These are phyloP conservation scores for Crocuta crocuta DNA, from an alignment of 2,113 vertebrate genomes.

Conservation along the genomic window DNA sequence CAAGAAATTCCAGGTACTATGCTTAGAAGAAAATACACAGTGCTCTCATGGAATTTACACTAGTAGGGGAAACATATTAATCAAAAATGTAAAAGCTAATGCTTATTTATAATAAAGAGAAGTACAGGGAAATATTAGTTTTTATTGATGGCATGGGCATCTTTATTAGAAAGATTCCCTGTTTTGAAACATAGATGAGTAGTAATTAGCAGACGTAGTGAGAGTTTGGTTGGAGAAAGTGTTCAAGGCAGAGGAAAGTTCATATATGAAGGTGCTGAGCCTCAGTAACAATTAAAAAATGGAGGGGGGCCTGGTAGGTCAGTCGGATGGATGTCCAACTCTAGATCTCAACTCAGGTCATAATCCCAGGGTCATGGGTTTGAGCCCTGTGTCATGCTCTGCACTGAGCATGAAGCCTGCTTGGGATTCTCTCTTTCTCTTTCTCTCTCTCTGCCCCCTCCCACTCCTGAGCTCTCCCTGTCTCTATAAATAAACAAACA, in stretches of 20 bases:
- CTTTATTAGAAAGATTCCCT: background rate
- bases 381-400: too few relatives aligned
- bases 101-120: background rate
- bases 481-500: too few relatives aligned
- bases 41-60: background rate
- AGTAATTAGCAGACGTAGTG: accelerated
- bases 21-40: background rate
- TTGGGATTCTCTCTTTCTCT: too few relatives aligned
- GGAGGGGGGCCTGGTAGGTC: background rate
- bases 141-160: accelerated
- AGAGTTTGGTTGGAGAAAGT: background rate
- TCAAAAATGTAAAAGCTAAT: background rate
- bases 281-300: too few relatives aligned
- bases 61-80: background rate
- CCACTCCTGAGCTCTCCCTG: too few relatives aligned
- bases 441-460: too few relatives aligned
- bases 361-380: too few relatives aligned
- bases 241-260: background rate
- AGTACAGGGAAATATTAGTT: background rate
- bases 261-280: background rate
- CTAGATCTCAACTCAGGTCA: too few relatives aligned
- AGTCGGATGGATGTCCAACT: too few relatives aligned
- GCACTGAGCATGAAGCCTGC: too few relatives aligned
- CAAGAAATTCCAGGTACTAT: background rate
- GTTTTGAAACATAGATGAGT: background rate